Evolutionary conservation across 2,797 vertebrate genomes (phyloP).

Genomic region (Mycteria americana): DNA sequence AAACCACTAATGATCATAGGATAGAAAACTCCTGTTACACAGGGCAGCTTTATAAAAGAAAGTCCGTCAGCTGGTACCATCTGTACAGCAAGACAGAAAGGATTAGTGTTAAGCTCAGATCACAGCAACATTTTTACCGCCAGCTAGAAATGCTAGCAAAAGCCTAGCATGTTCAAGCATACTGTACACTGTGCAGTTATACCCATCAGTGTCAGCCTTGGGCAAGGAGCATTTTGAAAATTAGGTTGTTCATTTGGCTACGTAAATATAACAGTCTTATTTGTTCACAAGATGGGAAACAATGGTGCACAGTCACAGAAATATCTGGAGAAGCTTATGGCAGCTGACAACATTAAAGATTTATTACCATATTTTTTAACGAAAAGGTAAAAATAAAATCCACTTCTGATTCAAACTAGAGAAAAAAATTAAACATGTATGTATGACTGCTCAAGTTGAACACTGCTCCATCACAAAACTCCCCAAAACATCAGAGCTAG

Average conservation of each 20-base stretch:
- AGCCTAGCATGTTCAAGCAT: background rate
- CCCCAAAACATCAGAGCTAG: background rate
- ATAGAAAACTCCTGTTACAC: background rate
- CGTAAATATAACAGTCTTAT: background rate
- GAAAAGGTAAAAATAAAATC: background rate
- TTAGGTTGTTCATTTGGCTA: background rate
- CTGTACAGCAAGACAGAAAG: background rate
- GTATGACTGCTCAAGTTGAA: background rate
- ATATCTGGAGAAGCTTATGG: background rate
- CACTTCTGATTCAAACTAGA: background rate
- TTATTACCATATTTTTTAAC: background rate
- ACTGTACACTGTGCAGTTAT: background rate
- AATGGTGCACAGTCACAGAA: background rate
- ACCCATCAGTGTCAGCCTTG: background rate
- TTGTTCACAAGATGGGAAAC: background rate
- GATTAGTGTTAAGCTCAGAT: background rate
- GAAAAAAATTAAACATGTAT: background rate
- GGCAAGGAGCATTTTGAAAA: background rate
- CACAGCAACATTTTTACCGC: background rate
- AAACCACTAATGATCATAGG: background rate
- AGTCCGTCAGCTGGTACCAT: background rate
- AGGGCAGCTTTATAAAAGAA: background rate
- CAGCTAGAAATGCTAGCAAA: background rate
- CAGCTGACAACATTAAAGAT: background rate
- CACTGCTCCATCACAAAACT: background rate